phyloP scores from a whole-genome alignment of 2,797 vertebrate genomes.

The Saxicola maurus region DNA sequence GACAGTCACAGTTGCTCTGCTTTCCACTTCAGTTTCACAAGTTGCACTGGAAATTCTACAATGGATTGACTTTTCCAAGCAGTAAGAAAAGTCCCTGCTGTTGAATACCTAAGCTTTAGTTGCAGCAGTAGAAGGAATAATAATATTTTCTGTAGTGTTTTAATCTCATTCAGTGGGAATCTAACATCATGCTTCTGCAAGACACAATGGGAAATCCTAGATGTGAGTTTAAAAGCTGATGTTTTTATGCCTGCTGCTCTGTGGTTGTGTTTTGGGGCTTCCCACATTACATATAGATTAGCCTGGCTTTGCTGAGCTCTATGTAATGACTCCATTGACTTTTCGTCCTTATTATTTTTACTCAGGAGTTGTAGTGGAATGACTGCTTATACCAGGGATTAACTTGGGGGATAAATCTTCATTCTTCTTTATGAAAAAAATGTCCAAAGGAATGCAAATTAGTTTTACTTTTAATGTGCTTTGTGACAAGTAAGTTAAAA shows the following conservation, averaged over 20 bases:
- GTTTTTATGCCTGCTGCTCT: constrained; percentile 6
- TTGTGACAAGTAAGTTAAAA: background rate
- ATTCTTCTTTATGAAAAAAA: background rate
- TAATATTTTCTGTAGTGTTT: background rate
- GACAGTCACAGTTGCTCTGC: background rate
- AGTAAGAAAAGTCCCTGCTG: background rate
- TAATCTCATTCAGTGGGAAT: background rate
- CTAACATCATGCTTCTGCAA: background rate
- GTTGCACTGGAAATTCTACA: background rate
- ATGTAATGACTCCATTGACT: background rate
- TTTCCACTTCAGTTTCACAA: background rate
- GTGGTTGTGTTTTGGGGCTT: background rate
- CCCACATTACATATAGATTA: constrained; percentile 16
- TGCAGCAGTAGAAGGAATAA: background rate
- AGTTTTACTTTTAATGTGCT: background rate
- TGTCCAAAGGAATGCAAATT: background rate
- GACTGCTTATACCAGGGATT: constrained; percentile 5
- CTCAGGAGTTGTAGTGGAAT: background rate
- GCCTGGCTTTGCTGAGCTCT: background rate
- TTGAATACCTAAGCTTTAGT: background rate
- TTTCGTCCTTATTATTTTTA: constrained; percentile 18
- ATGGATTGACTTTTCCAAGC: background rate
- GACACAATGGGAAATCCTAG: background rate
- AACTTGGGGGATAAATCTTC: constrained; percentile 2
- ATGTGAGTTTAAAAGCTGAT: background rate